phyloP scores from a whole-genome alignment of 2,797 vertebrate genomes.

The Pseudomugil gertrudae region DNA sequence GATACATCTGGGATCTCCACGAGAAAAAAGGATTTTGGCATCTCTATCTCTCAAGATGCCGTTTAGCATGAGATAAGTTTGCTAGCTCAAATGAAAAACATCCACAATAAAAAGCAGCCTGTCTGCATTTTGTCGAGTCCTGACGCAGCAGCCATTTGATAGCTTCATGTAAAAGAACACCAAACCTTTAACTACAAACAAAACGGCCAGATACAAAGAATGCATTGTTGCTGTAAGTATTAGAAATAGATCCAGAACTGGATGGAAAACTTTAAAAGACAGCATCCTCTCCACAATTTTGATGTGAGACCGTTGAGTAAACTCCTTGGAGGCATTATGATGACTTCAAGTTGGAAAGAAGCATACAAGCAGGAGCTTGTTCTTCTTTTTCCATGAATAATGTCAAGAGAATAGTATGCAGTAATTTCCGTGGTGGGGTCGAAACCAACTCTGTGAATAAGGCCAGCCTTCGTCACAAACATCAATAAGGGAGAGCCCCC shows the following conservation, averaged over 20 bases:
- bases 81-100: slow-evolving; percentile 38
- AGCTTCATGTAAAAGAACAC: not conserved
- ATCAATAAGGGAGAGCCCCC: slow-evolving; percentile 6
- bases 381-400: slow-evolving; percentile 38
- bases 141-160: slow-evolving; percentile 3
- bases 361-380: slow-evolving; percentile 56
- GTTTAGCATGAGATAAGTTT: slow-evolving; percentile 37
- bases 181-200: not conserved
- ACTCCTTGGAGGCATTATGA: slow-evolving; percentile 11
- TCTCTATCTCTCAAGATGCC: not conserved
- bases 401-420: slow-evolving; percentile 33
- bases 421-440: slow-evolving; percentile 20
- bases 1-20: not conserved
- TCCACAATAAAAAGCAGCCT: slow-evolving; percentile 32
- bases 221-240: not conserved
- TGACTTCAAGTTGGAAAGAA: slow-evolving; percentile 16
- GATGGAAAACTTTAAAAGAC: slow-evolving; percentile 2
- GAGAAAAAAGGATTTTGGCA: too few relatives aligned
- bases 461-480: slow-evolving; percentile 11
- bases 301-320: slow-evolving; percentile 15
- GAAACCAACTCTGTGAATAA: slow-evolving; percentile 10
- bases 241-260: not conserved
- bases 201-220: not conserved
- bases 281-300: slow-evolving; percentile 18
- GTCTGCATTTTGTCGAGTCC: slow-evolving; percentile 19